These are phyloP conservation scores for Otolemur garnettii DNA, from an alignment of 2,113 vertebrate species.

Conservation along the genomic window DNA sequence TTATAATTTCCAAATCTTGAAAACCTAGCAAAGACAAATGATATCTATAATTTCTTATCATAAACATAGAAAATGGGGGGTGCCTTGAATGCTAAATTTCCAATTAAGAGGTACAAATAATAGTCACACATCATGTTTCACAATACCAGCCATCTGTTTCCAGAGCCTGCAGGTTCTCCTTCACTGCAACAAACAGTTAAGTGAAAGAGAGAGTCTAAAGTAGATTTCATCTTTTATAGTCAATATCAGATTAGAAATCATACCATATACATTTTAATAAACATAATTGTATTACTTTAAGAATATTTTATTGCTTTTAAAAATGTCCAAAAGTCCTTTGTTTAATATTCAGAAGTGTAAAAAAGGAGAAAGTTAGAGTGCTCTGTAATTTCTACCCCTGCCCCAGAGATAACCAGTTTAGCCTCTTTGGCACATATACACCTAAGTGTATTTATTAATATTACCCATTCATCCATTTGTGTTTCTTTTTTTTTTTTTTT, in stretches of 20 bases:
- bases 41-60: slow-evolving; percentile 57
- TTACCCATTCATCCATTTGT: neutral
- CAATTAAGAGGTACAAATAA: slow-evolving; percentile 63
- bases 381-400: neutral
- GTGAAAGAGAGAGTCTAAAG: neutral
- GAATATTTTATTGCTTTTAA: slow-evolving; percentile 46
- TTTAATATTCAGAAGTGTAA: slow-evolving; percentile 14
- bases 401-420: neutral
- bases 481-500: no score
- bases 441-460: neutral
- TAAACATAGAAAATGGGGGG: neutral
- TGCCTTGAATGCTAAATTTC: slow-evolving; percentile 56
- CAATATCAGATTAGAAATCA: neutral
- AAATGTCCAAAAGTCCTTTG: neutral
- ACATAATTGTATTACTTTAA: neutral
- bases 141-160: neutral
- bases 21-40: slow-evolving; percentile 54
- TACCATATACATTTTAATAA: neutral
- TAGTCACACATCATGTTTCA: slow-evolving; percentile 37
- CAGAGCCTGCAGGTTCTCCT: neutral
- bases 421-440: neutral
- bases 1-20: slow-evolving; percentile 53
- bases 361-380: neutral
- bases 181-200: neutral
- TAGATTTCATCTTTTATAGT: neutral